Conservation (phyloP, 2,888 invertebrate genomes). For the Drosophila imparisetae region DNA sequence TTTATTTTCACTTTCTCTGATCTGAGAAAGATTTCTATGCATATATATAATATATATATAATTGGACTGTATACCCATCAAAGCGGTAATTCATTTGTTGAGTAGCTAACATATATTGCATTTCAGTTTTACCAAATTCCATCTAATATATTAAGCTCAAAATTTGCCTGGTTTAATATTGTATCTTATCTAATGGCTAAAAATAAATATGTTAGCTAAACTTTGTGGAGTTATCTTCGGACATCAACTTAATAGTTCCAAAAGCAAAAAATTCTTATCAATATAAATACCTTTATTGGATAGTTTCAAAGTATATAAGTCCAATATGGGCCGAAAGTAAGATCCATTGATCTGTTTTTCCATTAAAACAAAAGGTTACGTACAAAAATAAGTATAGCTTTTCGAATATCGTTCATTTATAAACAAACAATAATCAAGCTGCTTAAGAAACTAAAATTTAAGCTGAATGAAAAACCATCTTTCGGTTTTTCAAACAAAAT, state of each 20-base stretch:
- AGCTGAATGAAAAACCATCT: not conserved
- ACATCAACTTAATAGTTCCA: not conserved
- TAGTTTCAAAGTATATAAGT: not conserved
- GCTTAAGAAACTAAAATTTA: not conserved
- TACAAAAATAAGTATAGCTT: not conserved
- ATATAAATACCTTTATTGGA: not conserved
- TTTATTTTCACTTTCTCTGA: constrained; percentile 10
- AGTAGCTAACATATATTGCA: not conserved
- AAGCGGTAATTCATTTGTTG: not conserved
- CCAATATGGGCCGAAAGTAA: not conserved
- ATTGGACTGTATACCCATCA: not conserved
- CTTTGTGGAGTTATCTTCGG: not conserved
- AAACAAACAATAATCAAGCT: not conserved
- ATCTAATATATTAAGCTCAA: not conserved
- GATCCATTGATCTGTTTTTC: not conserved
- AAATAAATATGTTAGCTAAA: not conserved
- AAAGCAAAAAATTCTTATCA: not conserved
- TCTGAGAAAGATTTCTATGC: not conserved
- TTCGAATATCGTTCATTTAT: not conserved
- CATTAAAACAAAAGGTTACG: not conserved
- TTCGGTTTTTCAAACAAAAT: not conserved
- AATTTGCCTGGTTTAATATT: not conserved
- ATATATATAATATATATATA: not conserved
- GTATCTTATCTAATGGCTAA: constrained; percentile 4
- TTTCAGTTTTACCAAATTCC: not conserved